A percentile compares a stretch with the other conserved stretches of the same genome.
These are phyloP conservation scores for Chironex yamaguchii DNA, from an alignment of 30 jellyfish, hydroid and myxozoan genomes.

Conservation along the genomic window DNA sequence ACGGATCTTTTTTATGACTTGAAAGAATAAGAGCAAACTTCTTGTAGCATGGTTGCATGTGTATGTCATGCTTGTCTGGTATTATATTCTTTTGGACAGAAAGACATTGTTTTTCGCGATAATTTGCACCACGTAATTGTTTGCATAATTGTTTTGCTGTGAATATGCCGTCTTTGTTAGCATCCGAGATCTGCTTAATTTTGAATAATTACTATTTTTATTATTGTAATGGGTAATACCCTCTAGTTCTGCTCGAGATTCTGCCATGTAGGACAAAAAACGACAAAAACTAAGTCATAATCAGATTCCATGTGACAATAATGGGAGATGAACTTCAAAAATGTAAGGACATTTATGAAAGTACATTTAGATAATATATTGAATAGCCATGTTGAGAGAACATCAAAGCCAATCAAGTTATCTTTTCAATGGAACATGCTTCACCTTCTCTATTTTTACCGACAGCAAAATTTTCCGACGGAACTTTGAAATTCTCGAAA, in stretches of 20 bases:
- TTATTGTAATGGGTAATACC: neutral
- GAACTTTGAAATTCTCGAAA: too few relatives aligned
- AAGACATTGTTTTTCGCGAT: slow-evolving; percentile 53
- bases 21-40: slow-evolving; percentile 22
- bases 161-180: neutral
- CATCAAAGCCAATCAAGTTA: too few relatives aligned
- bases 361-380: too few relatives aligned
- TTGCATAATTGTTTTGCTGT: slow-evolving; percentile 19
- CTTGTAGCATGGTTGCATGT: slow-evolving; percentile 58
- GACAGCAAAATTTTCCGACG: too few relatives aligned
- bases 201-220: neutral
- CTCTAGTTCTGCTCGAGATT: neutral
- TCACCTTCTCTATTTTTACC: too few relatives aligned
- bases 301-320: too few relatives aligned
- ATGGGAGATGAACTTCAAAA: too few relatives aligned
- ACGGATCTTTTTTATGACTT: neutral
- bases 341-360: too few relatives aligned
- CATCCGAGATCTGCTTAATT: slow-evolving; percentile 15
- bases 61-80: too few relatives aligned
- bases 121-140: slow-evolving; percentile 22
- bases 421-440: too few relatives aligned
- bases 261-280: neutral
- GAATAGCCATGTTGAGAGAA: too few relatives aligned
- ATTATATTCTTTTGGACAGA: too few relatives aligned
- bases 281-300: neutral